These are phyloP conservation scores for Perca schrenkii DNA, from an alignment of 2,113 vertebrate species.

Conservation along the genomic window DNA sequence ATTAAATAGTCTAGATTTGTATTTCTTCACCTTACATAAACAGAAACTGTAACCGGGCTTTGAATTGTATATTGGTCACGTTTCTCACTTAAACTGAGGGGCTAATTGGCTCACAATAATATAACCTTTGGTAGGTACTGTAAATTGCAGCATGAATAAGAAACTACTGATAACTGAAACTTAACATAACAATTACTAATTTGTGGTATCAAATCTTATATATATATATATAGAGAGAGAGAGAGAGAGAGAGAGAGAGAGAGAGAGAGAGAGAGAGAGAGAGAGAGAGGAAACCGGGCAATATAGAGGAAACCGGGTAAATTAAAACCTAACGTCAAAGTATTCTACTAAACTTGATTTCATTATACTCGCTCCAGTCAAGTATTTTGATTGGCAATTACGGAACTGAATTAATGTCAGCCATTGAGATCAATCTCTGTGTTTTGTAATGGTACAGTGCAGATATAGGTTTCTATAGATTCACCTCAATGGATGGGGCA, in stretches of 20 bases:
- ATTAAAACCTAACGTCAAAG: neutral
- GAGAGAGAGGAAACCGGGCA: no score
- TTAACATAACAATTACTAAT: neutral
- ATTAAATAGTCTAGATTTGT: neutral
- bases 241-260: neutral
- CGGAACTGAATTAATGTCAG: neutral
- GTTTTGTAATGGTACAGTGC: slow-evolving; percentile 7
- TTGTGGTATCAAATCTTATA: slow-evolving; percentile 2
- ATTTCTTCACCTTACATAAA: neutral
- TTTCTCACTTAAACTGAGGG: neutral
- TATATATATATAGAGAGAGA: neutral
- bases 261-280: neutral
- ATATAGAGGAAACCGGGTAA: neutral
- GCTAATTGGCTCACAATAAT: neutral
- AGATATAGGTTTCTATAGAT: neutral
- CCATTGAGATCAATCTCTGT: neutral
- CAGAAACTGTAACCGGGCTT: neutral
- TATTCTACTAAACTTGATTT: neutral
- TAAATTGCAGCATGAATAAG: neutral
- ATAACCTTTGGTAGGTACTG: neutral
- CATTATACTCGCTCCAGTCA: neutral
- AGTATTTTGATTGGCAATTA: neutral
- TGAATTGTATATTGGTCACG: neutral
- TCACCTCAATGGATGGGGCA: neutral
- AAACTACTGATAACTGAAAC: neutral